These are phyloP conservation scores for Turritopsis rubra DNA, from an alignment of 30 jellyfish, hydroid and myxozoan genomes.

Conservation along the genomic window DNA sequence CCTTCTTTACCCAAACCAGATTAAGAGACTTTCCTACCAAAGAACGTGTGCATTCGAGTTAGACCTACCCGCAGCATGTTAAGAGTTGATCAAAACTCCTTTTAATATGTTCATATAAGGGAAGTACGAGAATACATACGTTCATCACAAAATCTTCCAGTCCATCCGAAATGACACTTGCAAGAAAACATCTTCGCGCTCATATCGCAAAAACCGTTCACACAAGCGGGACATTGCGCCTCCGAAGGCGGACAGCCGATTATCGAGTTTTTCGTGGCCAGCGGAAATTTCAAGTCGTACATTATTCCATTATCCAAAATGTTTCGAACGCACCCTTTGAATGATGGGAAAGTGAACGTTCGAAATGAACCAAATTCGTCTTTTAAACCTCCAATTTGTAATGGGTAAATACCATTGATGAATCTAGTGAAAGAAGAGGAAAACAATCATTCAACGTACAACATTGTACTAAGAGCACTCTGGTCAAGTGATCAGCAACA, in stretches of 20 bases:
- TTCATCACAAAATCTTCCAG: conserved; percentile 66
- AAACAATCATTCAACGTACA: neutral
- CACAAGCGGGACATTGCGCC: conserved; percentile 72
- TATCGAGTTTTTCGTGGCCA: conserved; percentile 58
- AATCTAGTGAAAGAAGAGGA: conserved; percentile 43
- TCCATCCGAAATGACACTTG: conserved; percentile 86
- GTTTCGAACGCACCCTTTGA: conserved; percentile 81
- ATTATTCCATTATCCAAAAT: conserved; percentile 80
- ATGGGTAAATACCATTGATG: conserved; percentile 91
- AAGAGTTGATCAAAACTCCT: no score
- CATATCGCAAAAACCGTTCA: conserved; percentile 56
- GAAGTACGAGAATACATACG: no score
- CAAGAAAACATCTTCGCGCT: conserved; percentile 46
- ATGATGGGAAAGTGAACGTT: conserved; percentile 29
- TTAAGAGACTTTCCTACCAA: no score
- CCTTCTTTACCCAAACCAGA: no score
- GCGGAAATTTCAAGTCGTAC: conserved; percentile 77
- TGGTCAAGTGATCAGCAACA: no score
- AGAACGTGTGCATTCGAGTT: no score
- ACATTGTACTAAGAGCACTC: no score
- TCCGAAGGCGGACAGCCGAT: conserved; percentile 53
- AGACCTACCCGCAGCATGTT: no score
- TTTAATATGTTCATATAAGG: no score
- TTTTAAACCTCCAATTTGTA: conserved; percentile 90
- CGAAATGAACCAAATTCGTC: conserved; percentile 30